These are phyloP conservation scores for Diadophis punctatus DNA, from an alignment of 2,113 vertebrate species.

Conservation along the genomic window DNA sequence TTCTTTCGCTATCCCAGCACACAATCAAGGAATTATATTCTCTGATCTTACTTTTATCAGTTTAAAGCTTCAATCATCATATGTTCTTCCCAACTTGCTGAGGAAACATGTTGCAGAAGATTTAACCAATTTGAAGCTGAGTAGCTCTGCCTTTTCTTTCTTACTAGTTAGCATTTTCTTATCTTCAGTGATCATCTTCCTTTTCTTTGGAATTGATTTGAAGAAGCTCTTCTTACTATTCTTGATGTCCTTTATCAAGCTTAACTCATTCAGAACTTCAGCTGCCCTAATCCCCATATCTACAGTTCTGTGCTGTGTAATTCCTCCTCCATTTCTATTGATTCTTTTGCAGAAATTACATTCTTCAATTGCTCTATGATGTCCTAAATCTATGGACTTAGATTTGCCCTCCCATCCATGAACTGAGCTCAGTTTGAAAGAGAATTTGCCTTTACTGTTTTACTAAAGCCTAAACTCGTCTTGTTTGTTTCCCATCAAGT, in stretches of 20 bases:
- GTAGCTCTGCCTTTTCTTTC: not conserved
- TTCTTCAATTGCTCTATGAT: not conserved
- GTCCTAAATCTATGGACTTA: not conserved
- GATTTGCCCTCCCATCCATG: not conserved
- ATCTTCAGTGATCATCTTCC: not conserved
- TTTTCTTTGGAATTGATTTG: not conserved
- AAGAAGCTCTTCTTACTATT: not conserved
- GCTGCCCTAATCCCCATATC: not conserved
- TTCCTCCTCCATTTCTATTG: not conserved
- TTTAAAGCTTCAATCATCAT: not conserved
- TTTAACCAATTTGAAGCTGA: not conserved
- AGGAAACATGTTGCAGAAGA: not conserved
- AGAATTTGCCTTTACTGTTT: not conserved
- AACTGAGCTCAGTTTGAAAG: not conserved
- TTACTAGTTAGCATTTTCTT: not conserved
- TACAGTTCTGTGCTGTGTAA: not conserved
- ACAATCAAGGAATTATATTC: not conserved
- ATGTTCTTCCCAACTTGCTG: not conserved
- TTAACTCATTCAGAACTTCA: not conserved
- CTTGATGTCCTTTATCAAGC: not conserved
- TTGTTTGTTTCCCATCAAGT: not conserved
- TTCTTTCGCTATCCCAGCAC: not conserved
- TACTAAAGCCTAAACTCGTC: not conserved
- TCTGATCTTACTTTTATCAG: not conserved
- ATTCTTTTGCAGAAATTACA: not conserved